Percentiles rank a stretch among this genome's conserved stretches.
phyloP scores from a whole-genome alignment of 2,888 invertebrate genomes.

The Pristionchus japonicus region DNA sequence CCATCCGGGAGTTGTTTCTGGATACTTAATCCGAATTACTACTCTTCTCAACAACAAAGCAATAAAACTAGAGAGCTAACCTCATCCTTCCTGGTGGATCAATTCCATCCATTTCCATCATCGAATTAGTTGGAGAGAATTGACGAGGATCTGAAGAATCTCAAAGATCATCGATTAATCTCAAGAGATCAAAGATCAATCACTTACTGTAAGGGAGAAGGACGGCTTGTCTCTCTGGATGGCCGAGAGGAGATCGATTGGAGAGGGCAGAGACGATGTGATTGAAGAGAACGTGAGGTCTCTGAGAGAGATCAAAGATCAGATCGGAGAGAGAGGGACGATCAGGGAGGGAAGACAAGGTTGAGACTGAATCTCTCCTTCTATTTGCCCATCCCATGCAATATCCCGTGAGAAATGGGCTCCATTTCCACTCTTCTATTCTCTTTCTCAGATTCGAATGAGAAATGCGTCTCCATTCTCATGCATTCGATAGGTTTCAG shows the following conservation, averaged over 20 bases:
- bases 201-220: constrained; percentile 58
- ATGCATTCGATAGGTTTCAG: background rate
- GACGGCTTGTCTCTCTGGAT: constrained; percentile 52
- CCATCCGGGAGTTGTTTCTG: background rate
- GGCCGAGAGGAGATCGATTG: constrained; percentile 46
- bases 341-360: constrained; percentile 9
- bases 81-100: constrained; percentile 13
- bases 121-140: constrained; percentile 38
- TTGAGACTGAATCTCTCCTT: background rate
- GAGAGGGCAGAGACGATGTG: constrained; percentile 72
- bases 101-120: constrained; percentile 43
- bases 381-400: background rate
- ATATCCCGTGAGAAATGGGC: constrained; percentile 22
- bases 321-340: background rate
- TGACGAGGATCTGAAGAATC: constrained; percentile 53
- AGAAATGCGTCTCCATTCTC: background rate
- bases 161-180: background rate
- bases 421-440: background rate
- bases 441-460: background rate
- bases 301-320: constrained; percentile 53
- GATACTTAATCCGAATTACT: background rate
- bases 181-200: background rate
- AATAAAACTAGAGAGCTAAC: background rate
- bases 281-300: constrained; percentile 74
- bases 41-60: background rate